phyloP scores from a whole-genome alignment of 2,113 vertebrate genomes.

The Oreochromis spilurus region DNA sequence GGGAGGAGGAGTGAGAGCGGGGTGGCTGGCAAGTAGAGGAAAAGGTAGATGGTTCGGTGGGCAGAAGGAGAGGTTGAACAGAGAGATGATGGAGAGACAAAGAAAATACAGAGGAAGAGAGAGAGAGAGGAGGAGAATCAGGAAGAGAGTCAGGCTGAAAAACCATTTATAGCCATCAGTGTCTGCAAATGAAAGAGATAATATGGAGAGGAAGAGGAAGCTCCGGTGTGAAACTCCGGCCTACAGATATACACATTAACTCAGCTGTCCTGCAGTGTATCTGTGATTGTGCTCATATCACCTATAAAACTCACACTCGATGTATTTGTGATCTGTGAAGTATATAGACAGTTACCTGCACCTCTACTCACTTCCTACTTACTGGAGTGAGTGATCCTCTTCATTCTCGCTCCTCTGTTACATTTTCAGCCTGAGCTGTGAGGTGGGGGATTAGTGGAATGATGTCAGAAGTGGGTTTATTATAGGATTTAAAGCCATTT shows the following conservation, averaged over 20 bases:
- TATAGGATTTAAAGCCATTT: slow-evolving; percentile 59
- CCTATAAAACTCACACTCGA: background rate
- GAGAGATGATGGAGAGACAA: slow-evolving; percentile 37
- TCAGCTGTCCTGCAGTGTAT: background rate
- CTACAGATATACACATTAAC: background rate
- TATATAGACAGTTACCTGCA: background rate
- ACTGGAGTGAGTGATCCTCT: slow-evolving; percentile 18
- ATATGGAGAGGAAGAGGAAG: slow-evolving; percentile 8
- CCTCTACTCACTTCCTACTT: background rate
- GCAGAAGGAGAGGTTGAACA: slow-evolving; percentile 23
- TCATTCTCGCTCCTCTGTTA: slow-evolving; percentile 9
- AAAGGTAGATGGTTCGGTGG: slow-evolving; percentile 28
- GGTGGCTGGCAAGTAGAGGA: background rate
- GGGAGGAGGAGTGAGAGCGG: background rate
- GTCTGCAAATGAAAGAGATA: slow-evolving; percentile 30
- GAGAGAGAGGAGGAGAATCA: background rate
- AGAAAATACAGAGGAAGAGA: background rate
- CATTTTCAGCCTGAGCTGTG: slow-evolving; percentile 21
- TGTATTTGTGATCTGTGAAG: background rate
- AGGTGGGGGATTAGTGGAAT: slow-evolving; percentile 55
- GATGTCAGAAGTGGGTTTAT: slow-evolving; percentile 57
- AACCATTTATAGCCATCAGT: slow-evolving; percentile 53
- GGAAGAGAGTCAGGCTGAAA: slow-evolving; percentile 22
- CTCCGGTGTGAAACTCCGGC: background rate
- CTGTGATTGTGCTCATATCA: background rate